Percentiles rank a stretch among this genome's conserved stretches.
phyloP scores from a whole-genome alignment of 2,888 invertebrate genomes.

The Parelbella ahira region DNA sequence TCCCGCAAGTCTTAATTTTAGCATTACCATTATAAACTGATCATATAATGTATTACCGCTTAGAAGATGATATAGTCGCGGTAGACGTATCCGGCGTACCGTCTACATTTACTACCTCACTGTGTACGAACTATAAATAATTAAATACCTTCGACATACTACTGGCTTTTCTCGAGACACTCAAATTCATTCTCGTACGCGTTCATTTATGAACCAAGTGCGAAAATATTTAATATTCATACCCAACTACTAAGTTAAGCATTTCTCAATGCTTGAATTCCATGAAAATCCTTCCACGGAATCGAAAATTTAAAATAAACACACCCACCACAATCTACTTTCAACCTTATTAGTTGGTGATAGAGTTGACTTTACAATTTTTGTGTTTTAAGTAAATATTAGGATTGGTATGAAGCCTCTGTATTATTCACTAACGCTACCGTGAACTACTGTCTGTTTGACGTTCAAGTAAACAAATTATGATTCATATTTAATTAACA shows the following conservation, averaged over 20 bases:
- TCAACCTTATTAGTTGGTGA: not conserved
- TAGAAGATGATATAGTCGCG: too few relatives aligned
- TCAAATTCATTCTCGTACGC: slow-evolving; percentile 21
- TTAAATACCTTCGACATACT: too few relatives aligned
- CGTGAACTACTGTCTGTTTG: slow-evolving; percentile 34
- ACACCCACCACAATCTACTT: not conserved
- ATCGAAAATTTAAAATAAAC: slow-evolving; percentile 17
- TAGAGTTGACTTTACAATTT: slow-evolving; percentile 1
- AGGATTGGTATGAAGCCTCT: not conserved
- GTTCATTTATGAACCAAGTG: slow-evolving; percentile 14
- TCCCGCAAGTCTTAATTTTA: too few relatives aligned
- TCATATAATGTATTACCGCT: too few relatives aligned
- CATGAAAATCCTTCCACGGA: slow-evolving; percentile 26
- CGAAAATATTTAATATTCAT: slow-evolving; percentile 27
- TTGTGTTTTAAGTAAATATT: not conserved
- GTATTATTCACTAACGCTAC: slow-evolving; percentile 37
- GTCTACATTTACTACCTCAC: too few relatives aligned
- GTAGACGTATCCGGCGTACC: too few relatives aligned
- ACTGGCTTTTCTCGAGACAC: slow-evolving; percentile 1
- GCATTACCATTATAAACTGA: too few relatives aligned
- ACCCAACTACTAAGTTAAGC: slow-evolving; percentile 27
- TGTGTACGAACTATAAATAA: too few relatives aligned
- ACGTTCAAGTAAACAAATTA: slow-evolving; percentile 2
- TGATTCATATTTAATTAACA: slow-evolving; percentile 19
- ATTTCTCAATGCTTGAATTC: slow-evolving; percentile 25